Evolutionary conservation across 2,888 invertebrate species (phyloP).

Genomic region (Drosophila bunnanda): DNA sequence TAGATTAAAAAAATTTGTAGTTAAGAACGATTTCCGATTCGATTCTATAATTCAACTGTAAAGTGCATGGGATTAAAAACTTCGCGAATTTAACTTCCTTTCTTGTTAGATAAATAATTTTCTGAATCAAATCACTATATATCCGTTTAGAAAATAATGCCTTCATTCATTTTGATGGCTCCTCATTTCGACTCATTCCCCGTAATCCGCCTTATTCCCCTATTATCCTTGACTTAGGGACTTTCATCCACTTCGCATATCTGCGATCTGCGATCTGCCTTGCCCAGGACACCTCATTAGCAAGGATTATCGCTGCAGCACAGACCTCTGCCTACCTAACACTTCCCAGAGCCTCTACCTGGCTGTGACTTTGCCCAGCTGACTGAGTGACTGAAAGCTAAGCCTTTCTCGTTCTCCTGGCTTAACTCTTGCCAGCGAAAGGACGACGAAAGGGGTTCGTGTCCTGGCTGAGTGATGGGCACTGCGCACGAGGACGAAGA

Average conservation of each 20-base stretch:
- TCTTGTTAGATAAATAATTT: background rate
- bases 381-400: constrained; percentile 71
- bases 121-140: background rate
- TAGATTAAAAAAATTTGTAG: no score
- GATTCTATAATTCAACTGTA: no score
- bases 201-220: constrained; percentile 29
- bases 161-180: constrained; percentile 27
- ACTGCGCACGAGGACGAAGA: constrained; percentile 70
- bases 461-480: constrained; percentile 52
- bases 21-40: no score
- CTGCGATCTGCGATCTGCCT: constrained; percentile 20
- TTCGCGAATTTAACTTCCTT: no score
- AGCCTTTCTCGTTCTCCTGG: constrained; percentile 61
- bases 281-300: constrained; percentile 76
- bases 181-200: background rate
- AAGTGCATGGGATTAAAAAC: no score
- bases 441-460: constrained; percentile 65
- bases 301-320: constrained; percentile 69
- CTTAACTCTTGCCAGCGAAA: constrained; percentile 66
- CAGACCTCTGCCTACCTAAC: constrained; percentile 5
- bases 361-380: constrained; percentile 49
- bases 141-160: background rate
- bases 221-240: constrained; percentile 83
- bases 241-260: constrained; percentile 48
- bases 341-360: constrained; percentile 51